Conservation (phyloP, 2,113 vertebrate genomes). For the Sylvia atricapilla region DNA sequence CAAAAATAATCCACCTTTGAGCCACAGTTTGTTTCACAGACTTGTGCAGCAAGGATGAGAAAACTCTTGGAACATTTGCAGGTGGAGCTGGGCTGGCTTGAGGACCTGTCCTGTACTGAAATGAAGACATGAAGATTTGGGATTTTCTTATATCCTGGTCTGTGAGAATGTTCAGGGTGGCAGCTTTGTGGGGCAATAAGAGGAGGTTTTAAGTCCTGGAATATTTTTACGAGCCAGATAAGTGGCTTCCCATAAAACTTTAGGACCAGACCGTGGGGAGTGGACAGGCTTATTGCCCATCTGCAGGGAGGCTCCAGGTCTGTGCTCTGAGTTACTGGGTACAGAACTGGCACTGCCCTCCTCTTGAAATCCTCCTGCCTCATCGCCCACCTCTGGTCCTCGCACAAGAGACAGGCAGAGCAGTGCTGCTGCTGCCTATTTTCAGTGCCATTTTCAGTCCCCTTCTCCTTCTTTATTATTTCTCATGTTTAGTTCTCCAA, state of each 20-base stretch:
- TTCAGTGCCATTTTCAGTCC: background rate
- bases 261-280: background rate
- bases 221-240: background rate
- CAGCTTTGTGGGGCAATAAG: background rate
- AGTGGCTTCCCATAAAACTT: background rate
- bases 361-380: background rate
- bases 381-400: background rate
- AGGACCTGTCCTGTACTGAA: background rate
- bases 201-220: background rate
- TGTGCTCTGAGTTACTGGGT: background rate
- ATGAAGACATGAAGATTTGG: accelerated
- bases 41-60: accelerated
- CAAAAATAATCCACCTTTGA: background rate
- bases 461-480: background rate
- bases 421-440: background rate
- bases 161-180: background rate
- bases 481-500: background rate
- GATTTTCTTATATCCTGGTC: background rate
- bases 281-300: background rate
- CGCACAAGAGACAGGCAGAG: accelerated
- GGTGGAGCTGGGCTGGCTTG: background rate
- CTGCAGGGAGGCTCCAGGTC: background rate
- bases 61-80: accelerated
- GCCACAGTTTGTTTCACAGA: background rate
- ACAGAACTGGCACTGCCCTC: background rate